These are phyloP conservation scores for Platycheirus albimanus DNA, from an alignment of 2,888 invertebrate genomes.

Conservation along the genomic window DNA sequence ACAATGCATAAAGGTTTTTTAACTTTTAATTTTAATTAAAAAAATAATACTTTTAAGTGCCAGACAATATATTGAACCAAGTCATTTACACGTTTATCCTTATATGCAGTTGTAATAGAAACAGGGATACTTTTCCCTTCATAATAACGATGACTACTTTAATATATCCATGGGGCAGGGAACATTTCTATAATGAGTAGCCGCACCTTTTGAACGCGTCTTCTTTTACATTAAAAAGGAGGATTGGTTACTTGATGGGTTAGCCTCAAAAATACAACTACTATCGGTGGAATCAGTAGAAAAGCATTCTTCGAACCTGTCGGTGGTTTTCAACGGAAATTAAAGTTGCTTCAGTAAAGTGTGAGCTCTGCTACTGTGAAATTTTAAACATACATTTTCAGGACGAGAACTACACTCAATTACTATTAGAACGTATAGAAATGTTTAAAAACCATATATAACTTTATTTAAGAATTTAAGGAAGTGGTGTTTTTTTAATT, in stretches of 20 bases:
- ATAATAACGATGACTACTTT: conserved; percentile 48
- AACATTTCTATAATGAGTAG: conserved; percentile 42
- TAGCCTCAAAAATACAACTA: conserved; percentile 44
- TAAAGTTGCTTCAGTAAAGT: neutral
- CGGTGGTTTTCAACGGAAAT: conserved; percentile 42
- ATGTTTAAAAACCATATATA: no score
- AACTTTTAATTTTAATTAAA: no score
- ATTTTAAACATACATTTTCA: neutral
- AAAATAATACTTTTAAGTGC: no score
- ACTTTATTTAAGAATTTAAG: no score
- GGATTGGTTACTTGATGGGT: conserved; percentile 41
- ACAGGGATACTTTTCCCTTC: conserved; percentile 27
- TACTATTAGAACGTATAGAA: no score
- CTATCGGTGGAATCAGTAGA: conserved; percentile 48
- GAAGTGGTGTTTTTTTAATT: no score
- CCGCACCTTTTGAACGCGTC: conserved; percentile 61
- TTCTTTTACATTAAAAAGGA: conserved; percentile 28
- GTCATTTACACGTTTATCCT: no score
- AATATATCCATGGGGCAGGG: conserved; percentile 51
- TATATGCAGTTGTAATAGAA: no score
- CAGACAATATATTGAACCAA: no score
- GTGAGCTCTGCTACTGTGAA: neutral
- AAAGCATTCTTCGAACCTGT: conserved; percentile 29
- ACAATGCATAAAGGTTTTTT: no score
- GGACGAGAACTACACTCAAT: no score